Base-by-base conservation (phyloP, 92 coral and sea anemone species). In the Desmophyllum pertusum region DNA sequence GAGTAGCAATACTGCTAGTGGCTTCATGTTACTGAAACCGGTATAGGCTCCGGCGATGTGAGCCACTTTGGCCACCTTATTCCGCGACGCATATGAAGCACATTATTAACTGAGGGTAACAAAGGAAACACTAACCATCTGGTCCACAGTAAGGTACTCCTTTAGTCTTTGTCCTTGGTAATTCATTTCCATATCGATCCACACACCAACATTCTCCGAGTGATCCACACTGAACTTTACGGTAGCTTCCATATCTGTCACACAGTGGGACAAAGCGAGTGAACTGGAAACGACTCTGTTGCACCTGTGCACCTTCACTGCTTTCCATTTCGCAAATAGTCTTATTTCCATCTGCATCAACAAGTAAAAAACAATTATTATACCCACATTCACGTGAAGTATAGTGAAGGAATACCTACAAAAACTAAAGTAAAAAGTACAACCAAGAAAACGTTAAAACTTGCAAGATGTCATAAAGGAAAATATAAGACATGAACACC, bases 141-240 rank as follows among this genome's bases (percentile, higher is more conserved):
- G 51, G 43, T 25, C 76, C 63, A 78, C 94, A 91, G 76, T 85
- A 73, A 46, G 93, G 90, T 5, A 90, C 45, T 59, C 98, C 95
- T 52, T 74, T 83, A 19, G 88, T 76, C 82, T 92, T 94, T 29
- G 98, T 94, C 59, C 98, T 85, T 45, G 98, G 98, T 55, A 94
- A 70, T 76, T 94, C 98, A 57, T 94, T 86, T 36, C 98, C 98
- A 43, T 92, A 94, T 86, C 95, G 80, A 73, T 94, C 98, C 66
- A 94, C 98, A 81, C 98, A 94, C 98, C 98, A 94, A 37, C 98
- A 94, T 84, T 89, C 93, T 23, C 98, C 98, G 39, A 83, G 88
- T 30, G 85, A 81, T 50, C 94, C 93, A 81, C 98, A 94, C 66
- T 94, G 98, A 42, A 91, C 78, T 27, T 76, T 61, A 68, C 89